Evolutionary conservation across 2,113 vertebrate species (phyloP).

Genomic region (Puffinus mauretanicus): DNA sequence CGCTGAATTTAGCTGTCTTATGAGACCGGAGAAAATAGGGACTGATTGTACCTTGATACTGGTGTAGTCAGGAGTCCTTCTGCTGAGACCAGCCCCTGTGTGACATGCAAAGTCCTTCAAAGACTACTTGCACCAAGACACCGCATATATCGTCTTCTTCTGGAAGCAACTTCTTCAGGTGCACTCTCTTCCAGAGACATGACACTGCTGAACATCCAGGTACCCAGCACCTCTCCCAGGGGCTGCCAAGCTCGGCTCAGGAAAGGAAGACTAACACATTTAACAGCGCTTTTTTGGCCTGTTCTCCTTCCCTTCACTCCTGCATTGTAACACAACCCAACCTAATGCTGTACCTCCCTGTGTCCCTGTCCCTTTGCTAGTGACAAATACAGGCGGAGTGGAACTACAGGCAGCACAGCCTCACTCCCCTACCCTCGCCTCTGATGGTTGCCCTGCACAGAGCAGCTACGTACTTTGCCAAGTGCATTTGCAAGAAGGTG

Average conservation of each 20-base stretch:
- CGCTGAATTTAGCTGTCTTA: neutral
- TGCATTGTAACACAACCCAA: neutral
- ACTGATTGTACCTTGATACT: neutral
- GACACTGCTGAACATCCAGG: neutral
- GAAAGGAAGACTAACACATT: neutral
- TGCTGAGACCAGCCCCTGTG: neutral
- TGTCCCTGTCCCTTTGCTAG: neutral
- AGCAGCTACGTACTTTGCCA: neutral
- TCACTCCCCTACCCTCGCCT: neutral
- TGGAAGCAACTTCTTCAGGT: neutral
- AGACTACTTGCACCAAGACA: neutral
- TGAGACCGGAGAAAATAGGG: neutral
- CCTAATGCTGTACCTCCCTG: neutral
- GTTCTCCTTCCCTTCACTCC: neutral
- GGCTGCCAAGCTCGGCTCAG: neutral
- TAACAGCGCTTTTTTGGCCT: neutral
- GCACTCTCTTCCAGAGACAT: neutral
- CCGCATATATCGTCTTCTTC: neutral
- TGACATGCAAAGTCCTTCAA: neutral
- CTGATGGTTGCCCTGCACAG: neutral
- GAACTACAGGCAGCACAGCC: neutral
- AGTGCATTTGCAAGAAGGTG: neutral
- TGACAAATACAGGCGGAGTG: neutral
- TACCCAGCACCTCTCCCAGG: neutral
- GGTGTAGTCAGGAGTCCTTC: neutral